Evolutionary conservation across 2,797 vertebrate species (phyloP).

Genomic region (Malurus leucopterus): DNA sequence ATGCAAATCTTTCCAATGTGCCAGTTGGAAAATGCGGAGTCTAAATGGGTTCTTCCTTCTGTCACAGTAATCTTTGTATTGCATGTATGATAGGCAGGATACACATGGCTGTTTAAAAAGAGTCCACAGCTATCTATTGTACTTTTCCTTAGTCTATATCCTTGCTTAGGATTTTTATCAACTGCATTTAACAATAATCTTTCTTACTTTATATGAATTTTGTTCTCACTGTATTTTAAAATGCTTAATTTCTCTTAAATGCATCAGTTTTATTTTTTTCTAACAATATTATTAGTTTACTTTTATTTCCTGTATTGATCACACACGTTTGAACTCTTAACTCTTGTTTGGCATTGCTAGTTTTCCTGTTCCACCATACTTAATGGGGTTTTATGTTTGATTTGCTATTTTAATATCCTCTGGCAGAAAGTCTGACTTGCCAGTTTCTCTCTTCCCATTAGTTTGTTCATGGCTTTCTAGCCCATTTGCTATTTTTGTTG

Average conservation of each 20-base stretch:
- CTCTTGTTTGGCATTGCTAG: neutral
- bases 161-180: neutral
- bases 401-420: neutral
- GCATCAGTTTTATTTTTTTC: neutral
- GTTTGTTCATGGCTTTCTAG: neutral
- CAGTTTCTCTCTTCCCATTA: neutral
- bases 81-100: accelerated
- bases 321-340: neutral
- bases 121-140: neutral
- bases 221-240: neutral
- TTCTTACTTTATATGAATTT: neutral
- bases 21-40: neutral
- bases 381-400: neutral
- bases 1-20: neutral
- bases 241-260: neutral
- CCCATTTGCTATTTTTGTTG: neutral
- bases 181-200: neutral
- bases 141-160: neutral
- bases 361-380: neutral
- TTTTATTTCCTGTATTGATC: neutral
- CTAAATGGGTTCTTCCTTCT: neutral
- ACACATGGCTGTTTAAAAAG: accelerated
- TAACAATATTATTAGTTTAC: neutral
- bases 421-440: neutral
- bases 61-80: neutral